Evolutionary conservation across 2,113 vertebrate species (phyloP), one percentile per base, ranked within the genome.

Genomic region (Halcyon senegalensis): DNA sequence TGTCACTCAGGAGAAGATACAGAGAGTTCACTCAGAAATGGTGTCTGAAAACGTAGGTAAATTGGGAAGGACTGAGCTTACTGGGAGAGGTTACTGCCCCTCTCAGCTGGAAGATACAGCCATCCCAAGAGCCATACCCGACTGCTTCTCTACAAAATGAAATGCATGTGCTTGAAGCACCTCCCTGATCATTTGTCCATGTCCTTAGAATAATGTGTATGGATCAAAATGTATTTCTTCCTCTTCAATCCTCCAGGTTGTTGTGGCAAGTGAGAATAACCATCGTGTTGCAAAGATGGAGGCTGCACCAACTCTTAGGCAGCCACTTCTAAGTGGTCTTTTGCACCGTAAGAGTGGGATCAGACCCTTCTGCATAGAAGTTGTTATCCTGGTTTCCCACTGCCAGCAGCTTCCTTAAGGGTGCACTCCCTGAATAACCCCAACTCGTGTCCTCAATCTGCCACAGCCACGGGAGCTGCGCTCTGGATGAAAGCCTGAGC

Each of bases 81-180:
- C 39, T 78, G 39, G 48, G 39, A 48, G 64, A 58, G 8, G 30
- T 56, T 63, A 25, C 56, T 78, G 28, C 5, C 15, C 7, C 1
- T 1, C 2, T 43, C 56, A 64, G 9, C 27, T 60, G 46, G 31
- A 48, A 80, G 41, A 55, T 33, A 67, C 0, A 0, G 28, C 50
- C 0, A 0, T 50, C 30, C 1, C 1, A 63, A 56, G 33, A 33
- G 33, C 67, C 33, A 46, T 16, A 56, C 39, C 51, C 1, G 0
- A 7, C 44, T 69, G 50, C 0, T 0, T 8, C 41, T 78, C 77
- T 82, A 64, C 0, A 2, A 84, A 75, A 55, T 5, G 4, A 87
- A 84, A 67, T 18, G 11, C 9, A 1, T 39, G 33, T 64, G 35
- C 60, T 78, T 68, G 64, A 64, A 44, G 17, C 28, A 46, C 35